Conservation (phyloP, 2,113 vertebrate genomes). For the Chunga burmeisteri region DNA sequence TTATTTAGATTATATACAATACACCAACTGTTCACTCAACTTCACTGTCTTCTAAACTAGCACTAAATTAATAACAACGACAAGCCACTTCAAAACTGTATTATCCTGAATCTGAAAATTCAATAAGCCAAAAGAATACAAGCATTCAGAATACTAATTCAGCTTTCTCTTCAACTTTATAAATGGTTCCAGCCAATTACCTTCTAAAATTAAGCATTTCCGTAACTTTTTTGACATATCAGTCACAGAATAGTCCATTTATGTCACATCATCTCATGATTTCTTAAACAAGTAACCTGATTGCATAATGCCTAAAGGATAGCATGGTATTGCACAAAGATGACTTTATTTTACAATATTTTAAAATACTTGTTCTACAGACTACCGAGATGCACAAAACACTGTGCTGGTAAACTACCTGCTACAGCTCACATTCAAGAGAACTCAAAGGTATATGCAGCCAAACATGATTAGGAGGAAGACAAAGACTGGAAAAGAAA, state of each 20-base stretch:
- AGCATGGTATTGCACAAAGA: neutral
- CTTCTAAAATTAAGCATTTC: neutral
- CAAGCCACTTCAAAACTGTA: neutral
- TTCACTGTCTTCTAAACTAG: neutral
- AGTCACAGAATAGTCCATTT: neutral
- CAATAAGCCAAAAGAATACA: slow-evolving; percentile 13
- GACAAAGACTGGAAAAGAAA: neutral
- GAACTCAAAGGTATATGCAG: neutral
- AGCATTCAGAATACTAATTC: neutral
- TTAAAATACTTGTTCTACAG: neutral
- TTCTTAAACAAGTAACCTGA: neutral
- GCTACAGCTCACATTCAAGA: neutral
- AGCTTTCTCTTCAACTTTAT: neutral
- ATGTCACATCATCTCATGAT: neutral
- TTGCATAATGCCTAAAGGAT: neutral
- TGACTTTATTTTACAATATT: neutral
- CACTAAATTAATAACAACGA: slow-evolving; percentile 23
- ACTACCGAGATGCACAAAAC: neutral
- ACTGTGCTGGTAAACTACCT: neutral
- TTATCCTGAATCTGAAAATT: neutral
- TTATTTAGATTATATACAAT: neutral
- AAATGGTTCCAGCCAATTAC: slow-evolving; percentile 1
- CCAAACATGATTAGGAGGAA: neutral
- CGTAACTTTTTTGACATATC: neutral
- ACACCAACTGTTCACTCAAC: neutral